A percentile compares a stretch with the other conserved stretches of the same genome.
Evolutionary conservation across 2,113 vertebrate species (phyloP).

Genomic region (Chrysochloris asiatica): DNA sequence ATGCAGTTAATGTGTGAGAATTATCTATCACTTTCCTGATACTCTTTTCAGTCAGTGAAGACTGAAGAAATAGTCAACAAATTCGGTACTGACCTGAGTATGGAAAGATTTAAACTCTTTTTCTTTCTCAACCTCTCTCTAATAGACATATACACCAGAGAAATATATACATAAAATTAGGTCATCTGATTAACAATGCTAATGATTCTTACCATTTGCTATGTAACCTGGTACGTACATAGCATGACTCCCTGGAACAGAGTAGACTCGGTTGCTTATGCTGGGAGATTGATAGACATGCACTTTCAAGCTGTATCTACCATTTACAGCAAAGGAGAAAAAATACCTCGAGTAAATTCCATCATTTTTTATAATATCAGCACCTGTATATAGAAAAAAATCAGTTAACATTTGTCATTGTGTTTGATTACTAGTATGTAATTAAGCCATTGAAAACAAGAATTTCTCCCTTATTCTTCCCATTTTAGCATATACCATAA

Average conservation of each 20-base stretch:
- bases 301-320: conserved; percentile 82
- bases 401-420: background rate
- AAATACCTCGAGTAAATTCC: conserved; percentile 85
- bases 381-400: conserved; percentile 72
- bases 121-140: background rate
- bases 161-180: background rate
- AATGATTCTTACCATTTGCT: conserved; percentile 77
- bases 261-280: background rate
- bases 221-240: conserved; percentile 82
- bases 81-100: background rate
- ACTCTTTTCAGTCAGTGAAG: background rate
- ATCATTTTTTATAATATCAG: conserved; percentile 81
- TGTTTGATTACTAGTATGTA: background rate
- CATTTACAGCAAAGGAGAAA: conserved; percentile 73
- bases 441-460: conserved; percentile 17
- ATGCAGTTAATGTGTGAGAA: background rate
- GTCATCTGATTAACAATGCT: background rate
- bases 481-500: background rate
- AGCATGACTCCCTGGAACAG: conserved; percentile 62
- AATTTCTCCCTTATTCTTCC: background rate
- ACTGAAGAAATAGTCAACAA: background rate
- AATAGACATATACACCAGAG: background rate
- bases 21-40: background rate
- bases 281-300: conserved; percentile 61
- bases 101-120: conserved; percentile 20